Conservation (phyloP, 23 tunicate species). For the Botrylloides violaceus region DNA sequence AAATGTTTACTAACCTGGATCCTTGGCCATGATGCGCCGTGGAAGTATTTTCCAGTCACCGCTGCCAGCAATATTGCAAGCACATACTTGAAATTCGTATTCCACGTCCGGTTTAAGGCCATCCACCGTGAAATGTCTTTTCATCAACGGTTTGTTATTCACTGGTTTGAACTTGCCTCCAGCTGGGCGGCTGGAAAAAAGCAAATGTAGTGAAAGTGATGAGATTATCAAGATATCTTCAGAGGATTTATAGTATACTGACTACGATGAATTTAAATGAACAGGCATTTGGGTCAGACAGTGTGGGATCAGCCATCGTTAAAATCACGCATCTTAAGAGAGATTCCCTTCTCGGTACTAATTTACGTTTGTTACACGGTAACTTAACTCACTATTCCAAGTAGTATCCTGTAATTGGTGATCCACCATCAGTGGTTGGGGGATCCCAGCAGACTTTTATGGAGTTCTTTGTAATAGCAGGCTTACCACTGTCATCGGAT, state of each 20-base stretch:
- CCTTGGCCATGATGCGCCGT: slow-evolving; percentile 49
- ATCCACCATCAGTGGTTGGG: slow-evolving; percentile 90
- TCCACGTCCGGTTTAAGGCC: slow-evolving; percentile 49
- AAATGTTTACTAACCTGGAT: slow-evolving; percentile 67
- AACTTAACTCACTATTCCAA: slow-evolving; percentile 80
- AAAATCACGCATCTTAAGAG: background rate
- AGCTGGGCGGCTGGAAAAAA: slow-evolving; percentile 34
- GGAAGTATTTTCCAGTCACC: slow-evolving; percentile 90
- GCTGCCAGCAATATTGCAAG: slow-evolving; percentile 85
- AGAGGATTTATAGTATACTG: no score
- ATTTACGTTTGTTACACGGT: no score
- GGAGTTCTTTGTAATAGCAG: slow-evolving; percentile 67
- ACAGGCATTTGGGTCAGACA: no score
- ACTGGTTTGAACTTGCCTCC: slow-evolving; percentile 84
- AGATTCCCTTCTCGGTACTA: no score
- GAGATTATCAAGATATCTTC: no score
- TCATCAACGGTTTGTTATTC: slow-evolving; percentile 87
- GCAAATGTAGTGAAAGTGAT: no score
- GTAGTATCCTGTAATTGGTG: slow-evolving; percentile 68
- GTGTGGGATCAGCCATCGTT: no score
- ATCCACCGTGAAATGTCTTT: slow-evolving; percentile 84
- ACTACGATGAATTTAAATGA: no score
- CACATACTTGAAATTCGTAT: slow-evolving; percentile 68
- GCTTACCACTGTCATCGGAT: slow-evolving; percentile 65
- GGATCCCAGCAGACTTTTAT: slow-evolving; percentile 92